phyloP scores from a whole-genome alignment of 2,113 vertebrate species.

The Panurus biarmicus region DNA sequence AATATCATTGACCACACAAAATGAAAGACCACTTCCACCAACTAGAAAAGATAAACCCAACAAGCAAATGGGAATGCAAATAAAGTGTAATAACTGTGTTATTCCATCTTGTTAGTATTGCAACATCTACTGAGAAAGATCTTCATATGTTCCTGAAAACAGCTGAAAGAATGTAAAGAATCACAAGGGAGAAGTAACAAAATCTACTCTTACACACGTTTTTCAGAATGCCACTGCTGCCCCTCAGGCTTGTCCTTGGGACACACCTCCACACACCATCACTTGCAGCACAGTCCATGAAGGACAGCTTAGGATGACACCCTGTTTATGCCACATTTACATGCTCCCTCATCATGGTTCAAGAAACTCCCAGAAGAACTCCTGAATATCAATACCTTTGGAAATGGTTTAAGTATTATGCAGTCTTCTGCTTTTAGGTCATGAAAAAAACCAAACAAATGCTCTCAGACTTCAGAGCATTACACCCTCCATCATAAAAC shows the following conservation, averaged over 20 bases:
- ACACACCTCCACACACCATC: not conserved
- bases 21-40: not conserved
- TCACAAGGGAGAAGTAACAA: not conserved
- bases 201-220: not conserved
- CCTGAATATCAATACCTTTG: not conserved
- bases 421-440: not conserved
- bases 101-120: too few relatives aligned
- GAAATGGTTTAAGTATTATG: not conserved
- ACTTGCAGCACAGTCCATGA: not conserved
- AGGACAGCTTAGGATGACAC: not conserved
- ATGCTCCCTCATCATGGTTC: not conserved
- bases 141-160: not conserved
- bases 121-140: not conserved
- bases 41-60: not conserved
- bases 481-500: not conserved
- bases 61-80: slow-evolving; percentile 15
- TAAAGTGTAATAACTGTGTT: not conserved
- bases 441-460: not conserved
- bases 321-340: not conserved
- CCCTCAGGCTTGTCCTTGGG: not conserved
- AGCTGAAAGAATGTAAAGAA: not conserved
- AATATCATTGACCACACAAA: not conserved
- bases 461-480: not conserved
- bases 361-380: not conserved
- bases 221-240: not conserved